Evolutionary conservation across 1,140 invertebrate genomes (phyloP).

Genomic region (Drosophila burlai): DNA sequence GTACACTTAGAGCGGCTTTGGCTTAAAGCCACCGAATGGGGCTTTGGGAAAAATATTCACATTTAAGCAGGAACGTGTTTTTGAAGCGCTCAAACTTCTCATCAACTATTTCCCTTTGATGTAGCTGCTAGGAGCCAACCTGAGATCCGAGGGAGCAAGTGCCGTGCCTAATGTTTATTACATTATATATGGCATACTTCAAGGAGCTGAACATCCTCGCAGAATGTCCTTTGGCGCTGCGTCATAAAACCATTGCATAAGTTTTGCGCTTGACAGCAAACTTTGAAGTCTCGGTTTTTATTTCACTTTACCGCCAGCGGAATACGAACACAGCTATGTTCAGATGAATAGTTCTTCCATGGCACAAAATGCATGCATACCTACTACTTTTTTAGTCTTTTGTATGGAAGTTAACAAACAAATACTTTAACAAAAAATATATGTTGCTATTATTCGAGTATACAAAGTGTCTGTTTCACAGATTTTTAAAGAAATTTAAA

Average conservation of each 20-base stretch:
- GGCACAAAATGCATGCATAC: not conserved
- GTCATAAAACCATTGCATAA: slow-evolving; percentile 57
- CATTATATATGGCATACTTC: slow-evolving; percentile 43
- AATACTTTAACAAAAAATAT: no score
- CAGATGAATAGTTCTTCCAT: no score
- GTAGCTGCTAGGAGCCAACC: slow-evolving; percentile 14
- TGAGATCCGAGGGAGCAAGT: slow-evolving; percentile 14
- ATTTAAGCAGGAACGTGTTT: slow-evolving; percentile 10
- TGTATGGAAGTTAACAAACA: no score
- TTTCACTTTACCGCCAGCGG: slow-evolving; percentile 39
- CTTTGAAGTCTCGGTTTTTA: slow-evolving; percentile 48
- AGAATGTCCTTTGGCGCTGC: slow-evolving; percentile 35
- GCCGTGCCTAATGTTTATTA: slow-evolving; percentile 48
- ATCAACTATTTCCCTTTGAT: slow-evolving; percentile 52
- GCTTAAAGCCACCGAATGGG: not conserved
- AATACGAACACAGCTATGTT: slow-evolving; percentile 10
- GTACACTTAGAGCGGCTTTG: not conserved
- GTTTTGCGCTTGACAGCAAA: slow-evolving; percentile 50
- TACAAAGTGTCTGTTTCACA: no score
- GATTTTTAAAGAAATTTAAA: no score
- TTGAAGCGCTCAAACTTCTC: slow-evolving; percentile 7
- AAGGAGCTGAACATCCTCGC: slow-evolving; percentile 32
- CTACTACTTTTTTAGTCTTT: no score
- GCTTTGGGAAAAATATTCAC: not conserved
- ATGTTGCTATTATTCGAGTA: no score